Percentiles rank a stretch among this genome's conserved stretches.
phyloP scores from a whole-genome alignment of 2,113 vertebrate species.

The Podarcis raffonei region DNA sequence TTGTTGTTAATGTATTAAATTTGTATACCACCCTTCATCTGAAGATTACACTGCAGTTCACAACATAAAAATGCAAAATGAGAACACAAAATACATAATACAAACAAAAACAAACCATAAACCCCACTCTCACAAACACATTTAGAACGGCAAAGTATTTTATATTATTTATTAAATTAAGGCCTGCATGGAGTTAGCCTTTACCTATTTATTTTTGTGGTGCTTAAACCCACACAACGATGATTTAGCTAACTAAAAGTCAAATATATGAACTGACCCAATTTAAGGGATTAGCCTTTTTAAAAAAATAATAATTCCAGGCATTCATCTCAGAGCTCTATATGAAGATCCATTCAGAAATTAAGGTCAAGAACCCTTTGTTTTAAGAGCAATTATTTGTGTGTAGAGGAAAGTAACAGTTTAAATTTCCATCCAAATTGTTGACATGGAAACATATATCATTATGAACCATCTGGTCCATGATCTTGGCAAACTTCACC shows the following conservation, averaged over 20 bases:
- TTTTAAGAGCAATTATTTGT: not conserved
- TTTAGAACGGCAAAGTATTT: no score
- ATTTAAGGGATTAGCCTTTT: not conserved
- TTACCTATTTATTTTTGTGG: not conserved
- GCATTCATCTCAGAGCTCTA: no score
- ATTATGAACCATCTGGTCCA: not conserved
- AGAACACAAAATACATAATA: no score
- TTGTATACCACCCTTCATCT: no score
- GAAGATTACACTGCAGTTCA: no score
- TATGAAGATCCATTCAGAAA: conserved; percentile 2
- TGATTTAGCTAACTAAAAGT: not conserved
- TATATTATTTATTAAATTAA: not conserved
- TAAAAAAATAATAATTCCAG: not conserved
- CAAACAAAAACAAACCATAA: no score
- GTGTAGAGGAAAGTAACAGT: not conserved
- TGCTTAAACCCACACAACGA: not conserved
- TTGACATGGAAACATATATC: conserved; percentile 16
- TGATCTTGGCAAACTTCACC: not conserved
- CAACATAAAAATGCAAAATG: no score
- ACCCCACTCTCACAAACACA: no score
- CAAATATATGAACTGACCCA: not conserved
- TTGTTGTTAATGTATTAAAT: no score
- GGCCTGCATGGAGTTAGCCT: not conserved
- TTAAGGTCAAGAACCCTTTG: not conserved
- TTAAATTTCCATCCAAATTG: not conserved